Percentiles rank a stretch among this genome's conserved stretches.
Conservation (phyloP, 2,113 vertebrate genomes). For the Cyprinodon tularosa region DNA sequence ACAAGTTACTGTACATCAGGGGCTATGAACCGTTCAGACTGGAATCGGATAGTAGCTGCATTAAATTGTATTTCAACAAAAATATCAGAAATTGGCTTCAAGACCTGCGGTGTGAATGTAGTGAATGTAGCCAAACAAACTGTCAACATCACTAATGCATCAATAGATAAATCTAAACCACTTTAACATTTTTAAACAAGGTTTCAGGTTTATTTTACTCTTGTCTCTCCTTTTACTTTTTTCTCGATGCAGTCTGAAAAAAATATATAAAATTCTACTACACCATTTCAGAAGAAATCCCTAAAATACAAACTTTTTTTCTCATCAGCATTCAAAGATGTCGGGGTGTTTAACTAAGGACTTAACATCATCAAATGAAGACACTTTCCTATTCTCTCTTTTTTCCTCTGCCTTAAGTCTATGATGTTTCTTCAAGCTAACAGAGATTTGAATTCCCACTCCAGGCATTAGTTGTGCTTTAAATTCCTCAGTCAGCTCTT, state of each 20-base stretch:
- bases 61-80: too few species aligned
- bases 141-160: not conserved
- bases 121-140: too few species aligned
- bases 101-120: too few species aligned
- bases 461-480: not conserved
- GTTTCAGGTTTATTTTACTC: not conserved
- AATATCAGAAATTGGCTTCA: too few species aligned
- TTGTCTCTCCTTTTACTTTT: not conserved
- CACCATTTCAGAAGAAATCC: not conserved
- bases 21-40: too few species aligned
- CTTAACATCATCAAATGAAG: not conserved
- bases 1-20: too few species aligned
- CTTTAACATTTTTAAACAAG: not conserved
- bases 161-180: not conserved
- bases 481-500: constrained; percentile 3
- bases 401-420: not conserved
- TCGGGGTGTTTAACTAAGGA: not conserved
- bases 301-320: not conserved
- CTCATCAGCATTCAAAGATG: not conserved
- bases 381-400: not conserved
- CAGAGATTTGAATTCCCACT: not conserved
- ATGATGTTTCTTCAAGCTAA: not conserved
- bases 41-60: too few species aligned
- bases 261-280: not conserved
- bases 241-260: not conserved